phyloP scores from a whole-genome alignment of 2,113 vertebrate species.

The Neomonachus schauinslandi region DNA sequence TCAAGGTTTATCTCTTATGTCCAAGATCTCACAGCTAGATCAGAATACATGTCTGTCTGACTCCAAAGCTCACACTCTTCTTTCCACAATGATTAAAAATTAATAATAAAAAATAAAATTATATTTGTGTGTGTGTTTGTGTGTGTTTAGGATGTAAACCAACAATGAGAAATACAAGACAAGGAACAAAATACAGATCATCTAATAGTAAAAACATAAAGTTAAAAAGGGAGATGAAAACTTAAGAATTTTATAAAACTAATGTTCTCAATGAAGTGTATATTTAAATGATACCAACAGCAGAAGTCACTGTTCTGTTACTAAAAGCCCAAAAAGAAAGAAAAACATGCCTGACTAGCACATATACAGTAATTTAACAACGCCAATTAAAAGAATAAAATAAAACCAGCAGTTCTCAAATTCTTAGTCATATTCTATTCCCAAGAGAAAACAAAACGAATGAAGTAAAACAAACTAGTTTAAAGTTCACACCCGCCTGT shows the following conservation, averaged over 20 bases:
- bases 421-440: not conserved
- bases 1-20: not conserved
- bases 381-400: conserved; percentile 31
- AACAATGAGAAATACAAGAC: not conserved
- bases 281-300: conserved; percentile 15
- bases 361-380: conserved; percentile 8
- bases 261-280: not conserved
- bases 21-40: not conserved
- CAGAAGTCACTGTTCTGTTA: not conserved
- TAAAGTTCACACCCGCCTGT: not conserved
- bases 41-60: not conserved
- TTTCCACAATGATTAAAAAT: not conserved
- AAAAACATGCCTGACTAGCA: not conserved
- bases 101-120: not conserved
- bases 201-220: not conserved
- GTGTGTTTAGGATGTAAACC: not conserved
- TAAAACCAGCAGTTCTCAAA: conserved; percentile 8
- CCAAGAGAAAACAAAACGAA: not conserved
- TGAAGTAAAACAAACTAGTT: conserved; percentile 6
- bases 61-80: not conserved
- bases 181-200: not conserved
- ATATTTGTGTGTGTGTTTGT: not conserved
- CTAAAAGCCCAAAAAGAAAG: not conserved
- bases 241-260: conserved; percentile 26
- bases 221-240: not conserved